These are phyloP conservation scores for Eospalax fontanierii DNA, from an alignment of 2,797 vertebrate species.

Conservation along the genomic window DNA sequence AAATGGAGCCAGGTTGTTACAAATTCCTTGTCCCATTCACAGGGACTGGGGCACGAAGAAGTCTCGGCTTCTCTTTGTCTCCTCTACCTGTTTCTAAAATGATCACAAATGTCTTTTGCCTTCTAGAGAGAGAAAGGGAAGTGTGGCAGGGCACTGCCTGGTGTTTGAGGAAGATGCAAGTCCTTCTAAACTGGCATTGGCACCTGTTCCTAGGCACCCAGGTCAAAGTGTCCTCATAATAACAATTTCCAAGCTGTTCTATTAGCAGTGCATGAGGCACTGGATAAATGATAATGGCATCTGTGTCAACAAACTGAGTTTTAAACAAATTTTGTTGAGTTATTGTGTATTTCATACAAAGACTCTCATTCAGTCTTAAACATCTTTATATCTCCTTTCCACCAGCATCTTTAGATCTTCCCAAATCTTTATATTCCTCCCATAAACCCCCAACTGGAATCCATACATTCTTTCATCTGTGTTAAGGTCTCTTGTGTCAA, in stretches of 20 bases:
- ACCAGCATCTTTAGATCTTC: too few relatives aligned
- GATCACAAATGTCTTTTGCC: neutral
- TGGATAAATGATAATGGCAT: neutral
- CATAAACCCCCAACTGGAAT: too few relatives aligned
- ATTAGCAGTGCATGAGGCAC: neutral
- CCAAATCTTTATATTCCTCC: too few relatives aligned
- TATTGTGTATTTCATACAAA: too few relatives aligned
- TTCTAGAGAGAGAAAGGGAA: neutral
- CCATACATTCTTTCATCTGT: too few relatives aligned
- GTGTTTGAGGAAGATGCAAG: neutral
- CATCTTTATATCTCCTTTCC: too few relatives aligned
- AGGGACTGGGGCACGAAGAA: neutral
- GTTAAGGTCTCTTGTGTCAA: too few relatives aligned
- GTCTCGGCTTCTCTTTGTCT: neutral
- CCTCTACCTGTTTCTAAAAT: constrained; percentile 1
- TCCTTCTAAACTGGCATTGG: neutral
- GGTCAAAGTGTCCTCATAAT: neutral
- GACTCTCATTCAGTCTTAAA: too few relatives aligned
- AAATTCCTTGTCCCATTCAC: too few relatives aligned
- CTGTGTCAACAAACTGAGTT: neutral
- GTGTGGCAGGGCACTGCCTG: too few relatives aligned
- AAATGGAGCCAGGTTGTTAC: neutral
- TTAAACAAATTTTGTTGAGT: too few relatives aligned
- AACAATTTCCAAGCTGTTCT: neutral
- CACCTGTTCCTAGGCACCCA: neutral